Base-by-base conservation (phyloP, 2,113 vertebrate species). In the Pan troglodytes region DNA sequence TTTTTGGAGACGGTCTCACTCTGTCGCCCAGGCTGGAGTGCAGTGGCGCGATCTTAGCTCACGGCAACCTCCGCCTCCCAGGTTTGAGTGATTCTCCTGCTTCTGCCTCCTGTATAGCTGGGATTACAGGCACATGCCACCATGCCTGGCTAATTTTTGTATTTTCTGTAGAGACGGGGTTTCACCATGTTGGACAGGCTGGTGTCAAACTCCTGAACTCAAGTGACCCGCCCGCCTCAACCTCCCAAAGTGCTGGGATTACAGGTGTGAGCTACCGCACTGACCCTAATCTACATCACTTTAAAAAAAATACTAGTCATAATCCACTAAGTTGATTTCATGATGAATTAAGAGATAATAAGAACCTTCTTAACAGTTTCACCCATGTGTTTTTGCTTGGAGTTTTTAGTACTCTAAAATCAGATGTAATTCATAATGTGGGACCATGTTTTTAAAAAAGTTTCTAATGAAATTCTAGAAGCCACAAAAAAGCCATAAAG, bases 381-480 rank as follows among this genome's bases (percentile, higher is more conserved):
- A 64, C 61, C 61, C n/a, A 43, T 75, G 18, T 22, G n/a, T n/a
- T 72, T 78, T 88, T 70, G 87, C n/a, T 23, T 72, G 35, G 27
- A 52, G 6, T 70, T 72, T 72, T 80, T 43, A 76, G 40, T 50
- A 32, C 52, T 79, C 70, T 52, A 67, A 79, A 78, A 27, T 6
- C 67, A 52, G 57, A 92, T 20, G 68, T 78, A 45, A 73, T n/a
- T 96, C 82, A 85, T 9, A 17, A n/a, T 1, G n/a, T 38, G 18
- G 40, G 30, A 5, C 73, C 55, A 17, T 72, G 59, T 61, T 61
- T 78, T 64, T 93, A 3, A 27, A 59, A 59, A 67, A 57, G 22
- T 78, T 84, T 79, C 78, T n/a, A 72, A 79, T 73, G 70, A 94
- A 73, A 88, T 88, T 64, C 43, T 57, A 27, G 67, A 92, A 94